Evolutionary conservation across 2,113 vertebrate genomes (phyloP).

Genomic region (Halcyon malimbica): DNA sequence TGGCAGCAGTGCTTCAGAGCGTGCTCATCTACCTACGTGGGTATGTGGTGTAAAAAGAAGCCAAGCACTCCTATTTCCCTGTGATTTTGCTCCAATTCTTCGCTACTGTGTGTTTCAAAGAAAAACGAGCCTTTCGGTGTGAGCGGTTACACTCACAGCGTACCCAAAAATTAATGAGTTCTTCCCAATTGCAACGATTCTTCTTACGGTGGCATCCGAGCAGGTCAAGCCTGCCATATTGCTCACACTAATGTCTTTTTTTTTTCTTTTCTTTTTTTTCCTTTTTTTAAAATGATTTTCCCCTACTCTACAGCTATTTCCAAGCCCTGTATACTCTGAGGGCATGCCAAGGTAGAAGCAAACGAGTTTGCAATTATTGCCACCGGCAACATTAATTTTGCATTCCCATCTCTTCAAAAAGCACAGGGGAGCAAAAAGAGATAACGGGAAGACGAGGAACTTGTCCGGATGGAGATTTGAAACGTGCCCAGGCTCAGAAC

Average conservation of each 20-base stretch:
- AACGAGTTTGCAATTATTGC: constrained; percentile 27
- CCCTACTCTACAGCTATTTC: not conserved
- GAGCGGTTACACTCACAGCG: not conserved
- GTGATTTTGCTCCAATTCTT: not conserved
- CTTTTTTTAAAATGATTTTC: not conserved
- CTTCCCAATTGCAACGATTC: not conserved
- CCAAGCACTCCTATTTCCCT: not conserved
- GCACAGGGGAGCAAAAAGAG: constrained; percentile 28
- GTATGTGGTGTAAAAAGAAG: constrained; percentile 13
- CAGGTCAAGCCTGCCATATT: not conserved
- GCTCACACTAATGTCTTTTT: not conserved
- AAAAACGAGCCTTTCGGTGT: not conserved
- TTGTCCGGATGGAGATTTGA: not conserved
- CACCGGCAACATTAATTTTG: constrained; percentile 14
- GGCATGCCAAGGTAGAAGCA: constrained; percentile 42
- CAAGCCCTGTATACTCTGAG: constrained; percentile 24
- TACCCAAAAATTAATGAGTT: not conserved
- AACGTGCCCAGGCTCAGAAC: not conserved
- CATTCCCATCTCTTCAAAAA: not conserved
- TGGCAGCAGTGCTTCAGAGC: not conserved
- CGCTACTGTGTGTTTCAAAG: not conserved
- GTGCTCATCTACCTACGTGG: not conserved
- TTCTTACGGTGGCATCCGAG: fast-evolving
- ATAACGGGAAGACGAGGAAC: not conserved
- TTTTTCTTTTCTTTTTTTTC: not conserved